Evolutionary conservation across 2,888 invertebrate species (phyloP), one percentile per base, ranked within the genome.

Genomic region (Pinctada fucata): DNA sequence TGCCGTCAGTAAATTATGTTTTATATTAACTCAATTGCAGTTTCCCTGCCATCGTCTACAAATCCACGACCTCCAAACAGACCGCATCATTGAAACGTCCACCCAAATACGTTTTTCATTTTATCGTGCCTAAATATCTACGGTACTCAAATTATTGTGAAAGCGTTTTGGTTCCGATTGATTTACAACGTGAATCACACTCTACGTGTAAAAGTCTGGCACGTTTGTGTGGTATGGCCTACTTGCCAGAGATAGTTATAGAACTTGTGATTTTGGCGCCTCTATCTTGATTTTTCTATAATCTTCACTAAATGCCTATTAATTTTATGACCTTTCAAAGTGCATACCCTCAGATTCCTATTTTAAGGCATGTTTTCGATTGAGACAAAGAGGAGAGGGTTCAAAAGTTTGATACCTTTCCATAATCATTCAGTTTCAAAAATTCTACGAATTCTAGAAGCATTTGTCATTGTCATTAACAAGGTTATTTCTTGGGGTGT

Each of bases 31-130:
- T 74, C 74, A 74, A 74, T 74, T 74, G 48, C 64, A 50, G 66
- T 47, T 31, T 51, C 70, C 66, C 72, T 72, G 52, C 50, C 72
- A 66, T 77, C 66, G 76, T 77, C 76, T 77, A 72, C 66, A 49
- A 66, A 65, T 70, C 66, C 70, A 72, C 66, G 66, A 66, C 64
- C 51, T 72, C 51, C 52, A 63, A 80, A 74, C 75, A 80, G 80
- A 80, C 80, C 80, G 74, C 75, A 78, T 78, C 80, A 75, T 75
- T 72, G 65, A 63, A 64, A 80, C 64, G 80, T 77, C 78, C 80
- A 78, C 72, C 78, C 78, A 75, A 75, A 78, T 78, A 66, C 72
- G 47, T 49, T 75, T 58, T 50, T 47, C 63, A 68, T 75, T 80
- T 78, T 72, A 78, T 78, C 70, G 74, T 48, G 52, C 6, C 66